Evolutionary conservation across 2,888 invertebrate genomes (phyloP).

Genomic region (Euzophera pinguis): DNA sequence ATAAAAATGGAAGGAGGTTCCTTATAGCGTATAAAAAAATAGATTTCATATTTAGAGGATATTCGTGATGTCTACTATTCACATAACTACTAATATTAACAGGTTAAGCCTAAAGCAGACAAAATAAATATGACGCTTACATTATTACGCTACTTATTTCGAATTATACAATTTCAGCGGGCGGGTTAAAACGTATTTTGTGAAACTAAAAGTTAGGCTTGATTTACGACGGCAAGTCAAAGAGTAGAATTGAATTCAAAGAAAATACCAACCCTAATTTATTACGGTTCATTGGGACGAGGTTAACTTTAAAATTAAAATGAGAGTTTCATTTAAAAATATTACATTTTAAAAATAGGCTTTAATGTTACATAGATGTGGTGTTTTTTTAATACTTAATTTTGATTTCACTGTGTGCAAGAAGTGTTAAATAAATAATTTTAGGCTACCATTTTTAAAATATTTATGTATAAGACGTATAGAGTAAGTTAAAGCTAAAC

Average conservation of each 20-base stretch:
- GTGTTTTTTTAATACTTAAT: no score
- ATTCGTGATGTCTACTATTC: no score
- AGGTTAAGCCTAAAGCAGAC: not conserved
- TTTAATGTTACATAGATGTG: no score
- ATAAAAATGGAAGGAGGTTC: no score
- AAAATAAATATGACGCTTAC: not conserved
- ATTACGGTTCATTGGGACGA: slow-evolving; percentile 26
- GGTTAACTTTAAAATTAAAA: slow-evolving; percentile 15
- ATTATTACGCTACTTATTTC: slow-evolving; percentile 4
- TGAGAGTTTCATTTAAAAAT: not conserved
- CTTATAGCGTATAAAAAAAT: no score
- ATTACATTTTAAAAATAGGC: not conserved
- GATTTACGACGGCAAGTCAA: slow-evolving; percentile 28
- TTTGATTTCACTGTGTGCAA: no score
- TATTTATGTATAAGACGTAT: no score
- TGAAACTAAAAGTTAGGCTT: slow-evolving; percentile 23
- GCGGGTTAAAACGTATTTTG: slow-evolving; percentile 13
- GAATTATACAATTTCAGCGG: slow-evolving; percentile 13
- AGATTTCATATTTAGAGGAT: no score
- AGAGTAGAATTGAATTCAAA: slow-evolving; percentile 34
- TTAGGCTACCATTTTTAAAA: no score
- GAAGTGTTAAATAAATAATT: no score
- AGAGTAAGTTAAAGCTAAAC: no score
- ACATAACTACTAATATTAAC: not conserved
- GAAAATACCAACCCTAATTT: slow-evolving; percentile 29